Evolutionary conservation across 2,888 invertebrate species (phyloP).

Genomic region (Trissolcus japonicus): DNA sequence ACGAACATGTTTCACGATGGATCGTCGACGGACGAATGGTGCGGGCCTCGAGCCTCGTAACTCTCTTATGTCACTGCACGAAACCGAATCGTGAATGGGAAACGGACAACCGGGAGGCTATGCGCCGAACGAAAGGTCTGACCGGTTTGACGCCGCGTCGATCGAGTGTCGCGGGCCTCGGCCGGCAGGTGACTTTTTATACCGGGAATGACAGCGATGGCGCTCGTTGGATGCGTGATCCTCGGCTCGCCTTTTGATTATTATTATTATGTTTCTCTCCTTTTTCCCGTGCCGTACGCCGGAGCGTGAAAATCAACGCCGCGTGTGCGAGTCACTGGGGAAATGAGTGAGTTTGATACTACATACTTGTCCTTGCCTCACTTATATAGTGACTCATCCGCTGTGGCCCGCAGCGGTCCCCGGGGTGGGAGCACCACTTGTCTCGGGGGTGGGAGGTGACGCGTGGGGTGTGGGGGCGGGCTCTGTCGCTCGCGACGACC

Average conservation of each 20-base stretch:
- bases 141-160: constrained; percentile 40
- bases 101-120: constrained; percentile 11
- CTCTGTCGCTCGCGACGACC: constrained; percentile 58
- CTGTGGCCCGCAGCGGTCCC: constrained; percentile 63
- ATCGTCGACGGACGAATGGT: constrained; percentile 37
- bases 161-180: constrained; percentile 36
- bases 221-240: constrained; percentile 7
- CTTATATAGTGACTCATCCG: constrained; percentile 76
- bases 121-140: constrained; percentile 40
- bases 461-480: constrained; percentile 69
- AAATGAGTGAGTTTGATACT: constrained; percentile 74
- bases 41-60: constrained; percentile 15
- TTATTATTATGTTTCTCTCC: constrained; percentile 9
- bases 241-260: constrained; percentile 5
- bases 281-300: constrained; percentile 14
- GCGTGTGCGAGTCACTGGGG: constrained; percentile 72
- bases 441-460: constrained; percentile 59
- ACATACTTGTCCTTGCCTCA: constrained; percentile 76
- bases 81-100: constrained; percentile 28
- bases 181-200: constrained; percentile 42
- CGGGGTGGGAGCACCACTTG: constrained; percentile 47
- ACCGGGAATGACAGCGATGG: constrained; percentile 23
- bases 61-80: constrained; percentile 47
- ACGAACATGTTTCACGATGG: constrained; percentile 65
- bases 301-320: constrained; percentile 54